Base-by-base conservation (phyloP, 2,113 vertebrate species). In the Meriones unguiculatus region DNA sequence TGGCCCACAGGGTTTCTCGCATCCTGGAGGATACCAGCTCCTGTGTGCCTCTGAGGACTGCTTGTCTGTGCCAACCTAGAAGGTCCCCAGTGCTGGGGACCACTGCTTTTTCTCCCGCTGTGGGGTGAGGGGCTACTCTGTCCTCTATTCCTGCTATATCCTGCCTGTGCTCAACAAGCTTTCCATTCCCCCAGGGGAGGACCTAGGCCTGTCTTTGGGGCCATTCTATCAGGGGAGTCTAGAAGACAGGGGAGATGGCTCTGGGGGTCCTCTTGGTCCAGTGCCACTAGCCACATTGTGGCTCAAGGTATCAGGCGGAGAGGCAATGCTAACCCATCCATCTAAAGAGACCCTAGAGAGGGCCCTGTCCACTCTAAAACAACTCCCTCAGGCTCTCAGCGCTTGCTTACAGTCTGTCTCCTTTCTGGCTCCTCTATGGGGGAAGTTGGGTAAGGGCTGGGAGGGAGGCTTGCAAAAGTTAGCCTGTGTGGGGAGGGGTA, bases 361-460 rank as follows among this genome's bases (percentile, higher is more conserved):
- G 25, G 35, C 46, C 81, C 59, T 85, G 59, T 25, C 46, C 28
- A 25, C 41, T 20, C 77, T 69, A 72, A 50, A 90, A 87, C 78
- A 52, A 13, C 64, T 17, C 50, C 24, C 17, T 87, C 32, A 38
- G 50, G 94, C 92, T 64, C 46, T 41, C 70, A 25, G 95, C 86
- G 89, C 54, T 62, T 67, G 86, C 89, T 93, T 38, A 59, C 72
- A n/a, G 54, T 18, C 50, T 2, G 7, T 94, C 86, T 95, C 32
- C 54, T 76, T 90, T 82, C 90, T 70, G 62, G 70, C 69, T 95
- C 28, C 14, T 89, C 77, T 82, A n/a, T 2, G 57, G 90, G 41
- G 73, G 50, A 32, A 41, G 38, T 15, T 6, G 50, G 85, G 54
- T 20, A 8, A 78, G 76, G 35, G 20, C 15, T 67, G 86, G 65